Base-by-base conservation (phyloP, 2,797 vertebrate species). In the Ciconia nigra region DNA sequence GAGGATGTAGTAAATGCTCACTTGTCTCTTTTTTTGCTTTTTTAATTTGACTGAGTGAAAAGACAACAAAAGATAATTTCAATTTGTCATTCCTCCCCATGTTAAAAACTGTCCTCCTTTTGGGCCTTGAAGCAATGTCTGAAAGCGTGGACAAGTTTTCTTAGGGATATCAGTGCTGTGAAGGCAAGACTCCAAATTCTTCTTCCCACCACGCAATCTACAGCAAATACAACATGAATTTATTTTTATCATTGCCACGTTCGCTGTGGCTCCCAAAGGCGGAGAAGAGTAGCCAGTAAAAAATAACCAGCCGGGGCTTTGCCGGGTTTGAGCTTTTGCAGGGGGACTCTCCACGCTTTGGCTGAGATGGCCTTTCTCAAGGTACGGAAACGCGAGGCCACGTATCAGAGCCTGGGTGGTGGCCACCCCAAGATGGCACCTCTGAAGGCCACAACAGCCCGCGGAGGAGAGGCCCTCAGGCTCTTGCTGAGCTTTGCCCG, bases 351-450 rank as follows among this genome's bases (percentile, higher is more conserved):
- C 29, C 24, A 5, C 0, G 5, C 29, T 17, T 8, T 3, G 25
- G 20, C 17, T 0, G 39, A 47, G 42, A 11, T 1, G 5, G 8
- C n/a, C 69, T 18, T 5, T 29, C 58, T 3, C 13, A 10, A 3
- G 1, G 2, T 4, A 13, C 1, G 1, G 31, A 33, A 24, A 28
- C 1, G 2, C 0, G 2, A 51, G 28, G 20, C 16, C 37, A 8
- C 0, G 0, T 10, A 6, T 5, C 22, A 1, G 29, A 1, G 15
- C 11, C 31, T 0, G 16, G 4, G 3, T 0, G 28, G 2, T 0
- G 42, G 15, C 2, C 51, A 35, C 47, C 35, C 31, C 61, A 7
- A 1, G 1, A 4, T 1, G 8, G 17, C 0, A 7, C 1, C 55
- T 8, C 14, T 2, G 15, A 11, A 6, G 21, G 18, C 39, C 0